Percentiles rank a stretch among this genome's conserved stretches.
These are phyloP conservation scores for Plectrocnemia conspersa DNA, from an alignment of 1,140 invertebrate species.

Conservation along the genomic window DNA sequence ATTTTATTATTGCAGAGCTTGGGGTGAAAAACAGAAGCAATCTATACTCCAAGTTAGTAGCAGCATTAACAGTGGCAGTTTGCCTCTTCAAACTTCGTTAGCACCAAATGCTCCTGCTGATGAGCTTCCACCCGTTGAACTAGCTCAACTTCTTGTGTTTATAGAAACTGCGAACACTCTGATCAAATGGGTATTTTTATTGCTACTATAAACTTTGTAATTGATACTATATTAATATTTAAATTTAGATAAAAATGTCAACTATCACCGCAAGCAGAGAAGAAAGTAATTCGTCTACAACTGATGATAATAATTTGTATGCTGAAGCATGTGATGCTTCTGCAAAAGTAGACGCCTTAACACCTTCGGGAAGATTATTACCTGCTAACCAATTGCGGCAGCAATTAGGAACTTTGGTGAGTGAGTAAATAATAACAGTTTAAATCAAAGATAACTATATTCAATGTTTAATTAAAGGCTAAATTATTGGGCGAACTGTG, in stretches of 20 bases:
- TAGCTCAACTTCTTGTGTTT: conserved; percentile 69
- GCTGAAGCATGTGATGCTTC: conserved; percentile 68
- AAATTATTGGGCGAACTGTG: conserved; percentile 25
- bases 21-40: conserved; percentile 86
- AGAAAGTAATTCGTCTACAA: background rate
- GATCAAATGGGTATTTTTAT: conserved; percentile 66
- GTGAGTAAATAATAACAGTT: background rate
- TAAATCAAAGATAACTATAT: background rate
- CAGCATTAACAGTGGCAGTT: conserved; percentile 10
- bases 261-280: conserved; percentile 42
- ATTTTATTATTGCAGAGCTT: conserved; percentile 49
- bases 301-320: conserved; percentile 57
- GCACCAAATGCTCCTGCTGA: conserved; percentile 40
- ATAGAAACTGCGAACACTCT: conserved; percentile 76
- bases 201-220: background rate
- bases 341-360: conserved; percentile 71
- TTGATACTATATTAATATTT: conserved; percentile 5
- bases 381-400: conserved; percentile 62
- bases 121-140: conserved; percentile 63
- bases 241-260: conserved; percentile 44
- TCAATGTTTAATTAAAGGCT: no score
- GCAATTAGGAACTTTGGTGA: conserved; percentile 56
- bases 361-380: conserved; percentile 72
- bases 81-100: conserved; percentile 35
- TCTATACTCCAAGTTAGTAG: conserved; percentile 1